Conservation (phyloP, 2,797 vertebrate species). For the Microctenopoma steveboyesi region DNA sequence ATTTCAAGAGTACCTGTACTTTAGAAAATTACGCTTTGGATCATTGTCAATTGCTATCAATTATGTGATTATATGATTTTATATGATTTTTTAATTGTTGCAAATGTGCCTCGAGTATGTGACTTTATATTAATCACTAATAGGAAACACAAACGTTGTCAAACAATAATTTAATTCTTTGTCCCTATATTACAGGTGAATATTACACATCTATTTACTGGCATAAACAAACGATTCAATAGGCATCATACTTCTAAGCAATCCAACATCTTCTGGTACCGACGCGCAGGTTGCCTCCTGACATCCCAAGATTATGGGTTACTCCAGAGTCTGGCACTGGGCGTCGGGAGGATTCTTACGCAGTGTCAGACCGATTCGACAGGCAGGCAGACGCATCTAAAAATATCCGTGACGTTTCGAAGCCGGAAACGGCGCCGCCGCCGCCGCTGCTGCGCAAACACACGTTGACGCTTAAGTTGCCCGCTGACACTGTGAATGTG, state of each 20-base stretch:
- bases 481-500: conserved; percentile 49
- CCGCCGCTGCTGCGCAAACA: conserved; percentile 7
- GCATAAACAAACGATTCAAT: neutral
- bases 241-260: neutral
- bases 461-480: conserved; percentile 12
- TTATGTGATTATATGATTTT: neutral
- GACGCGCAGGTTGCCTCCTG: conserved; percentile 29
- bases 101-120: neutral
- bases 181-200: neutral
- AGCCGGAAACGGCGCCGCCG: conserved; percentile 59
- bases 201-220: too few species aligned
- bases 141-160: too few species aligned
- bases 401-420: conserved; percentile 76
- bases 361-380: conserved; percentile 76
- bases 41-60: neutral
- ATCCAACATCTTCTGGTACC: neutral
- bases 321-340: conserved; percentile 63
- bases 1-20: too few species aligned
- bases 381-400: conserved; percentile 69
- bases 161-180: neutral
- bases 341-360: conserved; percentile 65
- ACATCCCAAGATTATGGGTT: conserved; percentile 63
- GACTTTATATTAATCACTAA: neutral
- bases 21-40: neutral
- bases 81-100: too few species aligned